phyloP scores from a whole-genome alignment of 2,797 vertebrate species.

The Phalanger gymnotis region DNA sequence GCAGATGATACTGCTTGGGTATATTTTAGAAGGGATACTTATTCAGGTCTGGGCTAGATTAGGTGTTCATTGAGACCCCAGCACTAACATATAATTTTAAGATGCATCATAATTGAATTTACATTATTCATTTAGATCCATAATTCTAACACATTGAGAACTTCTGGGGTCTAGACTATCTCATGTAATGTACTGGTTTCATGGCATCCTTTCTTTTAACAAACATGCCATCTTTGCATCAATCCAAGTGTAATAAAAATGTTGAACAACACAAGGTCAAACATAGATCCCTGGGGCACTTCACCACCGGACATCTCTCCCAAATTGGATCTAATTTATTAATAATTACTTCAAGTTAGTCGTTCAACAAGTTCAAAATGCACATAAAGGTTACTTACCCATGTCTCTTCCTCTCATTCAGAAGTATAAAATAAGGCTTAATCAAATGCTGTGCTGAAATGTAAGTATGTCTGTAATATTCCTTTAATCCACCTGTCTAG shows the following conservation, averaged over 20 bases:
- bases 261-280: neutral
- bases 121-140: neutral
- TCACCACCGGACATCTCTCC: neutral
- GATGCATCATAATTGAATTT: neutral
- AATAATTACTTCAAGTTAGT: neutral
- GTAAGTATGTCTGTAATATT: neutral
- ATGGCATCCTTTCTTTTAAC: neutral
- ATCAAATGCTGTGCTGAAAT: neutral
- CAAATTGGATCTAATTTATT: neutral
- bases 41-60: neutral
- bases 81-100: neutral
- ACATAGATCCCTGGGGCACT: neutral
- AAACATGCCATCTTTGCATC: neutral
- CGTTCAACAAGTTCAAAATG: neutral
- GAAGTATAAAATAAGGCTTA: neutral
- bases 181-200: neutral
- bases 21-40: neutral
- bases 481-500: neutral
- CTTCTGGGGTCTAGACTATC: neutral
- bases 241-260: neutral
- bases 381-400: neutral
- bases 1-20: neutral
- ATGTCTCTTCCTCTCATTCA: neutral
- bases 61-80: neutral
- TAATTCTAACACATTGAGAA: neutral